Evolutionary conservation across 1,140 invertebrate species (phyloP).

Genomic region (Zaprionus ornatus): DNA sequence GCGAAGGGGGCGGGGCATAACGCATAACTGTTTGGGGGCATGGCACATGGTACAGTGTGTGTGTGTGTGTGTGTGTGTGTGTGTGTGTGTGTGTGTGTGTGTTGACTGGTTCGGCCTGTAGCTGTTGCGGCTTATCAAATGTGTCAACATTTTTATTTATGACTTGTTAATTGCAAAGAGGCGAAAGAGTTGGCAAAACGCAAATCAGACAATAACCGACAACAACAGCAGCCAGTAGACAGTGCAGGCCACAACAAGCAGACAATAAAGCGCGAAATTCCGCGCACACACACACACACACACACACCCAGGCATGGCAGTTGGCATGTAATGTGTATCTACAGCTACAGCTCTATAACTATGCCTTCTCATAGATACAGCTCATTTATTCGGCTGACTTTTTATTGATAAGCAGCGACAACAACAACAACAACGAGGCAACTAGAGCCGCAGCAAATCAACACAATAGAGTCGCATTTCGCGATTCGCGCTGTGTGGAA

Average conservation of each 20-base stretch:
- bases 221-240: constrained; percentile 28
- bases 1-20: not conserved
- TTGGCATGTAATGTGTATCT: constrained; percentile 9
- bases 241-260: constrained; percentile 48
- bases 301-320: not conserved
- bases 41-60: not conserved
- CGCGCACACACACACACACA: constrained; percentile 32
- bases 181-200: constrained; percentile 69
- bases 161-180: constrained; percentile 74
- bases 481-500: constrained; percentile 53
- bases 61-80: constrained; percentile 14
- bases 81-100: constrained; percentile 1
- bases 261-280: constrained; percentile 76
- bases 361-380: constrained; percentile 45
- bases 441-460: constrained; percentile 16
- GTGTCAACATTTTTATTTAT: constrained; percentile 77
- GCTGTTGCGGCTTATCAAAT: constrained; percentile 67
- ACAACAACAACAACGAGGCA: constrained; percentile 30
- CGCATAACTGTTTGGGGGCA: constrained; percentile 3
- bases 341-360: not conserved
- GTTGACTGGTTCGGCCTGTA: constrained; percentile 36
- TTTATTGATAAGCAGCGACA: constrained; percentile 62
- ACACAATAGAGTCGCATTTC: constrained; percentile 42
- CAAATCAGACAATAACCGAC: constrained; percentile 57
- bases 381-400: constrained; percentile 58